Conservation (phyloP, 2,888 invertebrate species). For the Ennomos quercinarius region DNA sequence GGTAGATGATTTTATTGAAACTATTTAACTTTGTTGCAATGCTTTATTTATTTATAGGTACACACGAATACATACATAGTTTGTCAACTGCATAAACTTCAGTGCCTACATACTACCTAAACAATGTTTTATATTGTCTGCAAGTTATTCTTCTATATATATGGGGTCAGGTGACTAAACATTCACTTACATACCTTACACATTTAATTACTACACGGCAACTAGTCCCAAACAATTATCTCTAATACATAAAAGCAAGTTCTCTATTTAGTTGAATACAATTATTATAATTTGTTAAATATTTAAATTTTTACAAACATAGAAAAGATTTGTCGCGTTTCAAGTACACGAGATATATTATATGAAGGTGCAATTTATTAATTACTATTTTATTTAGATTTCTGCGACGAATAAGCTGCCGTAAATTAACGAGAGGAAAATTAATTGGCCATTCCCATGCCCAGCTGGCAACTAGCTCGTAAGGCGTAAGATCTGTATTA, state of each 20-base stretch:
- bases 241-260: constrained; percentile 22
- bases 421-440: no score
- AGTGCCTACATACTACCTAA: constrained; percentile 84
- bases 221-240: constrained; percentile 22
- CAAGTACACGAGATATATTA: neutral
- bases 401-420: no score
- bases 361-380: neutral
- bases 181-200: constrained; percentile 48
- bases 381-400: no score
- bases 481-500: no score
- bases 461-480: no score
- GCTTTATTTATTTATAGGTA: constrained; percentile 76
- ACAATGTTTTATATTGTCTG: constrained; percentile 82
- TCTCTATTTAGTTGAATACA: constrained; percentile 15
- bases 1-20: constrained; percentile 34
- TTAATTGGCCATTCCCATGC: no score
- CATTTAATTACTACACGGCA: constrained; percentile 22
- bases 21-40: constrained; percentile 61
- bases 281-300: constrained; percentile 17
- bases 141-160: constrained; percentile 72
- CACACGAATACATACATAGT: constrained; percentile 78
- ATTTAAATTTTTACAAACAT: constrained; percentile 36
- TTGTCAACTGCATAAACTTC: constrained; percentile 83
- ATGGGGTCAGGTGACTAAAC: constrained; percentile 69
- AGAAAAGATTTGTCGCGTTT: constrained; percentile 28